Conservation (phyloP, 1,140 invertebrate genomes). For the Nasonia vitripennis region DNA sequence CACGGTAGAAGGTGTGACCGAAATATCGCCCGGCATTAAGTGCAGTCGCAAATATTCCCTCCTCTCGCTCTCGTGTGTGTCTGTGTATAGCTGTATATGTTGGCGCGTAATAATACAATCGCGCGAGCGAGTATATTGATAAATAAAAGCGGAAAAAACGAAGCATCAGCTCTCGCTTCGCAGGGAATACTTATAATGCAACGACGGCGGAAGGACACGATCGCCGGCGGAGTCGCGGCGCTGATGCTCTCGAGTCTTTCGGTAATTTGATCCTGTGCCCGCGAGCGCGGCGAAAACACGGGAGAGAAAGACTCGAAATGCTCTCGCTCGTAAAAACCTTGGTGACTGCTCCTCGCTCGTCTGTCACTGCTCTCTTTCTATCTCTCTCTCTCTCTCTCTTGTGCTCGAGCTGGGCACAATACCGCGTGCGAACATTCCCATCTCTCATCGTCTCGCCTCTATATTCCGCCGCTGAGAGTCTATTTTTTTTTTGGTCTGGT, state of each 20-base stretch:
- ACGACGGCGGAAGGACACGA: background rate
- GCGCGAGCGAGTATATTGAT: too few relatives aligned
- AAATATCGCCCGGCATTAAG: conserved; percentile 20
- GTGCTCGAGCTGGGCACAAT: background rate
- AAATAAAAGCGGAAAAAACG: background rate
- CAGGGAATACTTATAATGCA: conserved; percentile 20
- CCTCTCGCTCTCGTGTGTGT: background rate
- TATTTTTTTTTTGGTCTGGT: background rate
- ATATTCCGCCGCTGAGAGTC: background rate
- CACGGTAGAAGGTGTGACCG: conserved; percentile 30
- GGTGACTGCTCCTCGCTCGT: conserved; percentile 43
- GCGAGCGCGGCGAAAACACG: conserved; percentile 37
- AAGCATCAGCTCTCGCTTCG: too few relatives aligned
- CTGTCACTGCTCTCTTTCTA: conserved; percentile 36
- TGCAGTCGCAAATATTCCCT: conserved; percentile 27
- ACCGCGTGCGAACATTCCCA: conserved; percentile 44
- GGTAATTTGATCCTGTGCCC: conserved; percentile 40
- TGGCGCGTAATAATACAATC: too few relatives aligned
- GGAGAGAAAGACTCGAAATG: background rate
- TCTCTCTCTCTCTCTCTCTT: background rate
- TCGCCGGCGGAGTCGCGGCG: background rate
- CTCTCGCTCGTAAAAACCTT: conserved; percentile 42
- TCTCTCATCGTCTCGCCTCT: conserved; percentile 44
- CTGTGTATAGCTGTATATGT: too few relatives aligned
- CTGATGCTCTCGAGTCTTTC: background rate